Evolutionary conservation across 2,113 vertebrate genomes (phyloP).

Genomic region (Planiliza haematocheilus): DNA sequence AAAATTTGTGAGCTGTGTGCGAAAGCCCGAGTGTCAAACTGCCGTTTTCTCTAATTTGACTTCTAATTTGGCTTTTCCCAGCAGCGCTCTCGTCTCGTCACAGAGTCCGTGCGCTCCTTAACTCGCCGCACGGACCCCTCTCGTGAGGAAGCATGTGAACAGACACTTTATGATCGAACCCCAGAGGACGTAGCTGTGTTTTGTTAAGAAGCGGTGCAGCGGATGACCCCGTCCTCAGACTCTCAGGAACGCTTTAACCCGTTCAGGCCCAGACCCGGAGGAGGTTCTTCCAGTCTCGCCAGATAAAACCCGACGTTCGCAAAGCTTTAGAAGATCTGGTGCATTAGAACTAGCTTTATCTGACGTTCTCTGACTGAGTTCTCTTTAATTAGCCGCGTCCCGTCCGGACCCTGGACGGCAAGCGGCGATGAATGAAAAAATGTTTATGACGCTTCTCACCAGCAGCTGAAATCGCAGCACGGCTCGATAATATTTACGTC

Average conservation of each 20-base stretch:
- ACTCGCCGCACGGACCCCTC: conserved; percentile 23
- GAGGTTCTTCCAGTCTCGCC: no score
- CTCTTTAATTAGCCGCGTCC: background rate
- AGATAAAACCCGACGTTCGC: no score
- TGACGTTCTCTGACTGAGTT: no score
- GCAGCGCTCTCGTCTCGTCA: conserved; percentile 31
- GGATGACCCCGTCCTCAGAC: conserved; percentile 68
- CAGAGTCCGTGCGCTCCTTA: conserved; percentile 2
- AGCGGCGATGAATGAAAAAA: conserved; percentile 16
- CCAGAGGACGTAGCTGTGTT: conserved; percentile 64
- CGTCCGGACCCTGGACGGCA: no score
- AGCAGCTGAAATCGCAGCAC: background rate
- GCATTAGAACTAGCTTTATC: no score
- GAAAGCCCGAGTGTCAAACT: no score
- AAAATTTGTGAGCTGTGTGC: no score
- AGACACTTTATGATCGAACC: conserved; percentile 64
- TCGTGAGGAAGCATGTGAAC: conserved; percentile 70
- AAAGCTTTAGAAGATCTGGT: no score
- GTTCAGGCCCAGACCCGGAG: background rate
- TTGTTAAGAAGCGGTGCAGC: conserved; percentile 55
- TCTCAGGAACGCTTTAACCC: conserved; percentile 44
- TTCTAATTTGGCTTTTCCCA: no score
- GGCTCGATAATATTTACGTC: background rate
- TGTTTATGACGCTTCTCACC: background rate
- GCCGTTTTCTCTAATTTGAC: no score